phyloP scores from a whole-genome alignment of 2,888 invertebrate genomes.

The Nowickia ferox region DNA sequence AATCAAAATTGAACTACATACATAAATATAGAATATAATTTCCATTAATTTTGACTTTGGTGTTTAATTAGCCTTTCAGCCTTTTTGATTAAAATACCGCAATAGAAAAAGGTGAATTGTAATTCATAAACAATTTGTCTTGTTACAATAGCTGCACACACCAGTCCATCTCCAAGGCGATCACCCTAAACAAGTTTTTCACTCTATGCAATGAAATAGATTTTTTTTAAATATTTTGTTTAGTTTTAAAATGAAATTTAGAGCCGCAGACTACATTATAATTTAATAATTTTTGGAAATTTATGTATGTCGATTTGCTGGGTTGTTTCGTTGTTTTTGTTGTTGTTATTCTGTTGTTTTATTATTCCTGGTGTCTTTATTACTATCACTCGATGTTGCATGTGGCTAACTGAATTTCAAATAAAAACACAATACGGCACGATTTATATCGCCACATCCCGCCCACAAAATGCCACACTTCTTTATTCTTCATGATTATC shows the following conservation, averaged over 20 bases:
- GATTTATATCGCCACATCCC: slow-evolving; percentile 64
- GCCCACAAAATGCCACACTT: slow-evolving; percentile 67
- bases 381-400: slow-evolving; percentile 58
- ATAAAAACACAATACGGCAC: slow-evolving; percentile 61
- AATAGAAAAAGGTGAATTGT: not conserved
- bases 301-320: slow-evolving; percentile 13
- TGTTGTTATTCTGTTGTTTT: slow-evolving; percentile 5
- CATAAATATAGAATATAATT: too few relatives aligned
- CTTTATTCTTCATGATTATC: slow-evolving; percentile 27
- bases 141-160: not conserved
- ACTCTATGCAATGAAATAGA: slow-evolving; percentile 21
- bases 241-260: slow-evolving; percentile 1
- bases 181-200: not conserved
- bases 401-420: slow-evolving; percentile 30
- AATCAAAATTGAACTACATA: too few relatives aligned
- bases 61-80: too few relatives aligned
- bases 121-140: not conserved
- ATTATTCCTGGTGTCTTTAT: slow-evolving; percentile 56
- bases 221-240: slow-evolving; percentile 36
- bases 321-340: not conserved
- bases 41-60: too few relatives aligned
- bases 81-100: not conserved
- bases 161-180: slow-evolving; percentile 6
- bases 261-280: slow-evolving; percentile 10
- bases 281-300: slow-evolving; percentile 50